A percentile compares a stretch with the other conserved stretches of the same genome.
phyloP scores from a whole-genome alignment of 2,888 invertebrate genomes.

The Byasa hedistus region DNA sequence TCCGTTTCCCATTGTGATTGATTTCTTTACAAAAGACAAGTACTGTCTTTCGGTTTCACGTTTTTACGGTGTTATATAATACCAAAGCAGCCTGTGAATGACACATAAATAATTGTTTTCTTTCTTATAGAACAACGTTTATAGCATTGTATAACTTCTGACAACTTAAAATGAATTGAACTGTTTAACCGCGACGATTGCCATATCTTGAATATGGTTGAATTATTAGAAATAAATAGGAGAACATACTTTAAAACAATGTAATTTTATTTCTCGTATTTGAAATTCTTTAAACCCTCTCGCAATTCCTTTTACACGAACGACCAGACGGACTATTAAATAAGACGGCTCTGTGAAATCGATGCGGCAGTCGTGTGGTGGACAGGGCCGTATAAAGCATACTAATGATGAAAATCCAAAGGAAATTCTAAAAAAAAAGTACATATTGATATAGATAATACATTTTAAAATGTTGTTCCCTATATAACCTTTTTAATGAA shows the following conservation, averaged over 20 bases:
- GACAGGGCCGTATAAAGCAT: neutral
- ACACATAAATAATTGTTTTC: slow-evolving; percentile 7
- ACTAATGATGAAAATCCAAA: neutral
- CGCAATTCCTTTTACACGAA: slow-evolving; percentile 24
- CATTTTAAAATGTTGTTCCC: no score
- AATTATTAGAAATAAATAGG: no score
- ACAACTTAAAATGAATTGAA: no score
- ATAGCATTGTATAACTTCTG: no score
- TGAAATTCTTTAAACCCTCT: slow-evolving; percentile 10
- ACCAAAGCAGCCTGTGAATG: slow-evolving; percentile 9
- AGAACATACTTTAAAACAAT: no score
- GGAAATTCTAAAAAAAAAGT: neutral
- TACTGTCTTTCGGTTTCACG: slow-evolving; percentile 14
- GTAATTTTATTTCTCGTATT: neutral
- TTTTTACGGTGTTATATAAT: slow-evolving; percentile 8
- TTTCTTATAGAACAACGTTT: no score
- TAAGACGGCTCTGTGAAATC: slow-evolving; percentile 18
- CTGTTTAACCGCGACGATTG: no score
- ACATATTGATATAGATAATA: neutral
- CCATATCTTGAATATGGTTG: no score
- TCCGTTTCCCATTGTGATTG: slow-evolving; percentile 2
- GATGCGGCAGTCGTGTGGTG: slow-evolving; percentile 4
- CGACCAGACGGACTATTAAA: slow-evolving; percentile 20
- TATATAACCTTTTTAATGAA: no score
- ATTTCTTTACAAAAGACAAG: slow-evolving; percentile 5